Evolutionary conservation across 2,888 invertebrate species (phyloP), one percentile per base, ranked within the genome.

Genomic region (Catocala sponsa): DNA sequence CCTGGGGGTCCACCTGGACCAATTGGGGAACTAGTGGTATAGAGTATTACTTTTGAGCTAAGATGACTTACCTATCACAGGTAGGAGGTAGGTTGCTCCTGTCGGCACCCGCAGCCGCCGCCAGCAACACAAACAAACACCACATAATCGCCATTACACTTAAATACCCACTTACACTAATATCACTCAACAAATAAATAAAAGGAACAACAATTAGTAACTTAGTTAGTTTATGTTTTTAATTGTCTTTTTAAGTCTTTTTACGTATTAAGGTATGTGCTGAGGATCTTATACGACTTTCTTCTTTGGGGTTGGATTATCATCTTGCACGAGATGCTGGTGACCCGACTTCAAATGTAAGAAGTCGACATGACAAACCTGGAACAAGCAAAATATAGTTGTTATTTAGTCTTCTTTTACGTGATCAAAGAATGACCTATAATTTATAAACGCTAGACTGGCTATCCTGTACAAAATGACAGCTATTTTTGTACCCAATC

Each of bases 51-150:
- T 25, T 25, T 25, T 25, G 25, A 25, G 25, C 2, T 25, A 25
- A 25, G 4, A 25, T 25, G 25, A 85, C 94, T 94, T 79, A 95
- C 95, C 95, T 95, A 83, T 88, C 88, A 86, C 95, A 95, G 52
- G 95, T 92, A 13, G 95, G 95, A 55, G 95, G 95, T 67, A 94
- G 81, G 35, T 83, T 83, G 65, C 85, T 91, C 79, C 94, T 83
- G 72, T 95, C 94, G 7, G 90, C 87, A 4, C 79, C 85, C 59
- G 85, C 90, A 55, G 80, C 84, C 55, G 81, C 86, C 69, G 83
- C 78, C 68, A 91, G 59, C 66, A 89, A 68, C 57, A 87, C 74
- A 52, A 86, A 43, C n/a, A 88, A 80, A 80, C 80, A 86, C 90
- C 81, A 87, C 86, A 89, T 84, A 62, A 82, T 81, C 61, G 66